Conservation (phyloP, 2,888 invertebrate genomes). For the Resseliella maxima region DNA sequence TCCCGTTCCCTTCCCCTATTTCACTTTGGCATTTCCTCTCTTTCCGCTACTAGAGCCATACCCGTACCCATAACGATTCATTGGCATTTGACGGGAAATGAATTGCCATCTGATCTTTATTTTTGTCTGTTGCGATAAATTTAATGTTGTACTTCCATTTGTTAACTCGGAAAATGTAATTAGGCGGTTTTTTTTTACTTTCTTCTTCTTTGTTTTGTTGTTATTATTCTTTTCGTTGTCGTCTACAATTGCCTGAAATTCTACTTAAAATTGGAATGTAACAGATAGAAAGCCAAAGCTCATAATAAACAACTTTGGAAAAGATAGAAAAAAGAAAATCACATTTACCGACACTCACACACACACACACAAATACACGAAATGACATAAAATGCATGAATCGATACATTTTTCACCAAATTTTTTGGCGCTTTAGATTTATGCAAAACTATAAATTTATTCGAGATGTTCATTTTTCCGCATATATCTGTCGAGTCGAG, state of each 20-base stretch:
- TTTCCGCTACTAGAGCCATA: background rate
- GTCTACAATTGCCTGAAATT: background rate
- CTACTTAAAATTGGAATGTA: background rate
- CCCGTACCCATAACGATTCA: background rate
- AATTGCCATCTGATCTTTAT: constrained; percentile 48
- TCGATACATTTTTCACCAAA: background rate
- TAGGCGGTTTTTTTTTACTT: background rate
- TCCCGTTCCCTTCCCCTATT: no score
- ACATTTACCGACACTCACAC: background rate
- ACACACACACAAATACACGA: no score
- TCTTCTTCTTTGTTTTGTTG: background rate
- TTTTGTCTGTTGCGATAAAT: constrained; percentile 41
- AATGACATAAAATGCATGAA: background rate
- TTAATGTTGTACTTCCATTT: constrained; percentile 43
- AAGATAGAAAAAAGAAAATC: background rate
- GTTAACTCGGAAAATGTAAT: constrained; percentile 44
- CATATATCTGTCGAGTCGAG: no score
- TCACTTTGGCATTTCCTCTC: no score
- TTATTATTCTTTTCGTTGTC: background rate
- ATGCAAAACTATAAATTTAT: background rate
- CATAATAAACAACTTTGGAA: background rate
- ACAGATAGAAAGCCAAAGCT: background rate
- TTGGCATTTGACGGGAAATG: constrained; percentile 31
- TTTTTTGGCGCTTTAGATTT: background rate
- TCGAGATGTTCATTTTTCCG: background rate